Evolutionary conservation across 2,888 invertebrate genomes (phyloP).

Genomic region (Apodemia zela): DNA sequence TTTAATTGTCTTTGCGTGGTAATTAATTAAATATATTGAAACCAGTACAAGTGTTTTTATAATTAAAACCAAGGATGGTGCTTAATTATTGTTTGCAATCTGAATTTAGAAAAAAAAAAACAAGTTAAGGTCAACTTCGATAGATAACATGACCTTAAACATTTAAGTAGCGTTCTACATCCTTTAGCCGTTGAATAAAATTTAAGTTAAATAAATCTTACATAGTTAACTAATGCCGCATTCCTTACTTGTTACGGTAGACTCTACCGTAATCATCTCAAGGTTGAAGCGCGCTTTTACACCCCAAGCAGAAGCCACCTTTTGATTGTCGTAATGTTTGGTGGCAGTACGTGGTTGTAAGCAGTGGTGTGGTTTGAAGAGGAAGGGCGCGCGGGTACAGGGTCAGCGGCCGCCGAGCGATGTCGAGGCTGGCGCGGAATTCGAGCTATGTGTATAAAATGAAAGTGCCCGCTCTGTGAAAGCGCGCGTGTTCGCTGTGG

Average conservation of each 20-base stretch:
- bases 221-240: not conserved
- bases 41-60: too few species aligned
- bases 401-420: constrained; percentile 77
- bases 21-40: too few species aligned
- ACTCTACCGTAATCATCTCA: not conserved
- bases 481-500: constrained; percentile 73
- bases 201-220: not conserved
- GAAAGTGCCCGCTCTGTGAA: constrained; percentile 79
- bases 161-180: not conserved
- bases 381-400: constrained; percentile 76
- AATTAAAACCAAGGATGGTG: not conserved
- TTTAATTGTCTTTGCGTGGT: too few species aligned
- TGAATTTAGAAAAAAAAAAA: not conserved
- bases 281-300: not conserved
- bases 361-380: constrained; percentile 49
- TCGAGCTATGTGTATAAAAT: constrained; percentile 79
- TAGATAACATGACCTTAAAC: not conserved
- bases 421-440: constrained; percentile 73
- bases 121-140: not conserved
- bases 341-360: constrained; percentile 32
- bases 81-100: not conserved
- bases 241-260: not conserved
- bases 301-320: constrained; percentile 14
- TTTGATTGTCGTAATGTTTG: constrained; percentile 21
- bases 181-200: not conserved